A percentile compares a stretch with the other conserved stretches of the same genome.
Evolutionary conservation across 1,140 invertebrate species (phyloP).

Genomic region (Andricus grossulariae): DNA sequence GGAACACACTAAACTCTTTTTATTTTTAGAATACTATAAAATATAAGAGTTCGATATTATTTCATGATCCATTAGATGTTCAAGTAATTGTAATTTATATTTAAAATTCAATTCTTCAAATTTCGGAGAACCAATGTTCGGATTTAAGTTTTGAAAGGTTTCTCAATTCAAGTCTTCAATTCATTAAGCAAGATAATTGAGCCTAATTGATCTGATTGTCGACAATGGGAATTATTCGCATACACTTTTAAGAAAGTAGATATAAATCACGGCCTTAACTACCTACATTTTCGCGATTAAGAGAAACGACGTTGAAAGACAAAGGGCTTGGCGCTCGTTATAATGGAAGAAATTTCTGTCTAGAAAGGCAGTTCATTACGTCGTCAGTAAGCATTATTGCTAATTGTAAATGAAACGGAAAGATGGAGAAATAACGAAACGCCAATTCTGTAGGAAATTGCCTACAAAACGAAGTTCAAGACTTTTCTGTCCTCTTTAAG

Average conservation of each 20-base stretch:
- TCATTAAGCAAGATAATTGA: background rate
- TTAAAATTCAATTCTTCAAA: no score
- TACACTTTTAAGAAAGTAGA: slow-evolving; percentile 8
- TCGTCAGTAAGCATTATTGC: background rate
- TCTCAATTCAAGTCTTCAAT: background rate
- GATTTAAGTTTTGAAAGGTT: no score
- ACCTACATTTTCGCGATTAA: slow-evolving; percentile 6
- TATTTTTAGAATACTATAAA: no score
- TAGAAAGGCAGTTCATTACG: slow-evolving; percentile 12
- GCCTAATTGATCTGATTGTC: slow-evolving; percentile 19
- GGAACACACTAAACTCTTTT: no score
- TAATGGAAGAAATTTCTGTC: background rate
- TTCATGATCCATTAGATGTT: no score
- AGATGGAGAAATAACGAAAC: background rate
- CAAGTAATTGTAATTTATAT: no score
- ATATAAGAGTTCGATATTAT: no score
- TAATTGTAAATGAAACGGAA: slow-evolving; percentile 10
- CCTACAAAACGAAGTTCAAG: background rate
- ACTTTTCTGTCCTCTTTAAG: slow-evolving; percentile 8
- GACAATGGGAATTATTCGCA: slow-evolving; percentile 10
- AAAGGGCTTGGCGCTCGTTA: slow-evolving; percentile 14
- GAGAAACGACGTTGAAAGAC: slow-evolving; percentile 11
- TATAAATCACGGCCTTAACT: slow-evolving; percentile 13
- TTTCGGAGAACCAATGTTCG: no score
- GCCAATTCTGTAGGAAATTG: background rate